phyloP scores from a whole-genome alignment of 2,113 vertebrate genomes.

The Rhinoderma darwinii region DNA sequence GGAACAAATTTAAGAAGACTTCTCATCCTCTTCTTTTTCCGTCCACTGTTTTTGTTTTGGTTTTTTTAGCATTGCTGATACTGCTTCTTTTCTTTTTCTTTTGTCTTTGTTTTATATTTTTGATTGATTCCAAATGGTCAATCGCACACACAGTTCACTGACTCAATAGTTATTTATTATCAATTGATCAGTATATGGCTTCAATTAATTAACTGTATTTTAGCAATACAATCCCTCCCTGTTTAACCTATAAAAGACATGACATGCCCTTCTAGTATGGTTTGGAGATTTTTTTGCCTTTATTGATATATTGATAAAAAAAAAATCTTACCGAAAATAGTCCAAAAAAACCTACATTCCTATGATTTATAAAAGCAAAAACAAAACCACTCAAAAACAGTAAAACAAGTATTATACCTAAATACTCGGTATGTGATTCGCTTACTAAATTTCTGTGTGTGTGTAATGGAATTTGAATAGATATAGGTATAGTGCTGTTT shows the following conservation, averaged over 20 bases:
- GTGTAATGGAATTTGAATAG: background rate
- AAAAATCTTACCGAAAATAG: background rate
- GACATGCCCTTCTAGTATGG: background rate
- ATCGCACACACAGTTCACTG: slow-evolving; percentile 73
- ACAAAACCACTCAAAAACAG: background rate
- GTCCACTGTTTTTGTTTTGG: slow-evolving; percentile 63
- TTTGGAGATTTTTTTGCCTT: background rate
- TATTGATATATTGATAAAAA: background rate
- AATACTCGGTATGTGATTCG: background rate
- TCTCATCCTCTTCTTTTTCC: slow-evolving; percentile 53
- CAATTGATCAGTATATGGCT: slow-evolving; percentile 77
- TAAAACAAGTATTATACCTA: background rate
- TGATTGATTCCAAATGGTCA: slow-evolving; percentile 71
- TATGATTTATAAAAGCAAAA: background rate
- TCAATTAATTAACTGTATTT: slow-evolving; percentile 76
- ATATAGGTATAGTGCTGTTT: background rate
- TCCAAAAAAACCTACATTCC: background rate
- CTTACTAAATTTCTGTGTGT: background rate
- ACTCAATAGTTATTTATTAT: slow-evolving; percentile 75
- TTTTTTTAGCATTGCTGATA: slow-evolving; percentile 68
- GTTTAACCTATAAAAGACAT: background rate
- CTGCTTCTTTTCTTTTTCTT: slow-evolving; percentile 67
- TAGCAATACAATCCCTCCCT: slow-evolving; percentile 22
- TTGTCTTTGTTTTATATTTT: slow-evolving; percentile 4
- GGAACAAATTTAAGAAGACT: slow-evolving; percentile 51